Percentiles rank a stretch among this genome's conserved stretches.
Evolutionary conservation across 2,888 invertebrate genomes (phyloP).

Genomic region (Loripinus fragilis): DNA sequence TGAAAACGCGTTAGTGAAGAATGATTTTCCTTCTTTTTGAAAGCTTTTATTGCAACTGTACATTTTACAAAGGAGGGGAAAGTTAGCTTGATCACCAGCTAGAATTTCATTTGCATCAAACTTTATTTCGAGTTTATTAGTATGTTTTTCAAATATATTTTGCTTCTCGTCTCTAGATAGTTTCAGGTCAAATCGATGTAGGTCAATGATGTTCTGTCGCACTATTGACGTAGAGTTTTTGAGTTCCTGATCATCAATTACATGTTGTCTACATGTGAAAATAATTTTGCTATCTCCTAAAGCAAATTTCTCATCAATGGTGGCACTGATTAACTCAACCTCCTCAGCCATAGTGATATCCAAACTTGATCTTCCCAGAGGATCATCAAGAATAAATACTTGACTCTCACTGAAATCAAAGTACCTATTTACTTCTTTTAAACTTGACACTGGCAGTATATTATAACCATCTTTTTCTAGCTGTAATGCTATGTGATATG

Average conservation of each 20-base stretch:
- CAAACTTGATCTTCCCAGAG: slow-evolving; percentile 16
- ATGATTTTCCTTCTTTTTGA: slow-evolving; percentile 17
- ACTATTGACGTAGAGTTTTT: not conserved
- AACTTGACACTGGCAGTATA: slow-evolving; percentile 23
- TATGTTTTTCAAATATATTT: slow-evolving; percentile 11
- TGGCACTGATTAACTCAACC: not conserved
- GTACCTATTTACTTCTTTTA: slow-evolving; percentile 13
- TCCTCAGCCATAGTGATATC: not conserved
- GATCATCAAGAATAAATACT: slow-evolving; percentile 27
- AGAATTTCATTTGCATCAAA: not conserved
- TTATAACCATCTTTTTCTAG: slow-evolving; percentile 21
- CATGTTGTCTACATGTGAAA: slow-evolving; percentile 11
- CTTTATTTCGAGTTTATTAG: not conserved
- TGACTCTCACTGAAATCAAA: slow-evolving; percentile 4
- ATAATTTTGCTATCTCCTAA: not conserved
- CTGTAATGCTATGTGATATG: slow-evolving; percentile 16
- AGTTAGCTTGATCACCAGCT: not conserved
- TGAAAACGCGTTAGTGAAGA: slow-evolving; percentile 1
- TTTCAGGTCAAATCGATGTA: not conserved
- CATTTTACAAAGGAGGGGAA: slow-evolving; percentile 14
- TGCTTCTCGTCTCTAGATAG: not conserved
- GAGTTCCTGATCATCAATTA: not conserved
- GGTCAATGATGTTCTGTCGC: not conserved
- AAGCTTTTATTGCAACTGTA: slow-evolving; percentile 12
- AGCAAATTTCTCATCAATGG: not conserved